These are phyloP conservation scores for Blennius ocellaris DNA, from an alignment of 2,113 vertebrate species.

Conservation along the genomic window DNA sequence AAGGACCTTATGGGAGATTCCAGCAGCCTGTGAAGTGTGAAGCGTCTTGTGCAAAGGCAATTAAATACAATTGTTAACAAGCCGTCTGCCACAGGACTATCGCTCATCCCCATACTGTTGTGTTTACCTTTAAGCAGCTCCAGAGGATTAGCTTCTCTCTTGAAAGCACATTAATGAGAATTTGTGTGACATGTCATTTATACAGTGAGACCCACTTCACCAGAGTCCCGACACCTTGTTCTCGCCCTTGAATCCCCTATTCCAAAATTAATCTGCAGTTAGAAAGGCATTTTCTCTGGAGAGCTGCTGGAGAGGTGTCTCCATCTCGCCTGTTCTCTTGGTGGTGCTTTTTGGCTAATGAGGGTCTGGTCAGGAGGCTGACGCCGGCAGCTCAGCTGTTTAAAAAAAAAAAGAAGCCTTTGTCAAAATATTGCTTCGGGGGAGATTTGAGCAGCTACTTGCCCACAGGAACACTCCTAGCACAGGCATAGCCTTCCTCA, in stretches of 20 bases:
- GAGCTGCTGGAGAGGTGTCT: slow-evolving; percentile 37
- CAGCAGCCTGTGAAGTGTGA: not conserved
- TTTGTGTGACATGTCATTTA: slow-evolving; percentile 29
- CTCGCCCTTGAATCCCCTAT: slow-evolving; percentile 27
- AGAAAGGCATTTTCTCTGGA: slow-evolving; percentile 46
- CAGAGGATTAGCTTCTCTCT: slow-evolving; percentile 30
- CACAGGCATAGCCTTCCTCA: slow-evolving; percentile 31
- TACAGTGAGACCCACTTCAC: slow-evolving; percentile 34
- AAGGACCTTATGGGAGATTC: not conserved
- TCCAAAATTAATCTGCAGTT: slow-evolving; percentile 49
- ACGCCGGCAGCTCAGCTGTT: slow-evolving; percentile 62
- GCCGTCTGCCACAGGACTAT: not conserved
- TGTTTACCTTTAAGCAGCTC: slow-evolving; percentile 39
- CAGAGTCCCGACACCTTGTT: slow-evolving; percentile 30
- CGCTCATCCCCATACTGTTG: slow-evolving; percentile 14
- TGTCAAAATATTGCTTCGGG: slow-evolving; percentile 67
- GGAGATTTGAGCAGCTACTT: slow-evolving; percentile 62
- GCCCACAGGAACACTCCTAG: slow-evolving; percentile 42
- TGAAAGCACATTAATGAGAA: slow-evolving; percentile 28
- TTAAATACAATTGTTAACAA: slow-evolving; percentile 20
- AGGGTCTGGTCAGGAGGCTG: slow-evolving; percentile 68
- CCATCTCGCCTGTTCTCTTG: slow-evolving; percentile 24
- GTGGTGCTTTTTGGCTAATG: slow-evolving; percentile 65
- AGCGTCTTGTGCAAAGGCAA: slow-evolving; percentile 4
- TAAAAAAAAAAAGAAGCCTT: slow-evolving; percentile 49